Evolutionary conservation across 2,888 invertebrate genomes (phyloP).

Genomic region (Agriopis aurantiaria): DNA sequence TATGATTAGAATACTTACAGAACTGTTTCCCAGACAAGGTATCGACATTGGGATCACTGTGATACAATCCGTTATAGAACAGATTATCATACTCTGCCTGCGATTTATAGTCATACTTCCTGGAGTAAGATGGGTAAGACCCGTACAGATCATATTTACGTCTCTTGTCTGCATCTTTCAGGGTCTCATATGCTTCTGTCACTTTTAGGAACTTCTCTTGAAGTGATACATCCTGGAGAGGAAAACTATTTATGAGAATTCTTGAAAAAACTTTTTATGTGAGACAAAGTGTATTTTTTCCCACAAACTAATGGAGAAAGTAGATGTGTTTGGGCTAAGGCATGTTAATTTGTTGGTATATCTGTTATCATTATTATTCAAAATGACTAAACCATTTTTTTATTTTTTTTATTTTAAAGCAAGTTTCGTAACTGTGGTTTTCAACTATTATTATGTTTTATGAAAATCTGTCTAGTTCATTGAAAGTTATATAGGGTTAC

Average conservation of each 20-base stretch:
- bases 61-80: conserved; percentile 95
- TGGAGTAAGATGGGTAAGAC: conserved; percentile 84
- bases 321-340: too few relatives aligned
- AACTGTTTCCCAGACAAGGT: conserved; percentile 91
- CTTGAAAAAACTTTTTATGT: not conserved
- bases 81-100: conserved; percentile 91
- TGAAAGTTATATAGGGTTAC: too few relatives aligned
- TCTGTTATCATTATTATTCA: too few relatives aligned
- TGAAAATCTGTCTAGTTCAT: too few relatives aligned
- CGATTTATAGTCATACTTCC: conserved; percentile 86
- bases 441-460: too few relatives aligned
- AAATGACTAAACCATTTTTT: too few relatives aligned
- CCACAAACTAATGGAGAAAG: too few relatives aligned
- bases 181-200: conserved; percentile 94
- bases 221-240: conserved; percentile 89
- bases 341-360: too few relatives aligned
- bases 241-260: not conserved
- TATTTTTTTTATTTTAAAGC: too few relatives aligned
- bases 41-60: conserved; percentile 93
- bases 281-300: too few relatives aligned
- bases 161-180: conserved; percentile 93
- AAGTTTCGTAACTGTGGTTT: too few relatives aligned
- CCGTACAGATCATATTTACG: conserved; percentile 93
- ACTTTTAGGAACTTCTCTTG: conserved; percentile 92
- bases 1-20: conserved; percentile 83